Base-by-base conservation (phyloP, 2,113 vertebrate genomes). In the Passerina amoena region DNA sequence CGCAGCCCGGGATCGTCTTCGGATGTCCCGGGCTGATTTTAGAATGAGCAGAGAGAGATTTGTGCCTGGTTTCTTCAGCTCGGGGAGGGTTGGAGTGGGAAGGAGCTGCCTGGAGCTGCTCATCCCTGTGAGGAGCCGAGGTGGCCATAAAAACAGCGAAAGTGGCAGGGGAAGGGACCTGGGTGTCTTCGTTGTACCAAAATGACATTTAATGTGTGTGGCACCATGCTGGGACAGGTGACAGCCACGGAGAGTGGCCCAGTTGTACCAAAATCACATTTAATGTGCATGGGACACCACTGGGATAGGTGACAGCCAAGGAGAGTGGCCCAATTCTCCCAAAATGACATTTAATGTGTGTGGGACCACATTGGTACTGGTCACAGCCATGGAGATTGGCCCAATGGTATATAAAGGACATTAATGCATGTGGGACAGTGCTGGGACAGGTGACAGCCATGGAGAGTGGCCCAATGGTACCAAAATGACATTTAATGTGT, bases 231-330 rank as follows among this genome's bases (percentile, higher is more conserved):
- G 24, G 48, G 25, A 15, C 48, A 50, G 25, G 48, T 50, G 48
- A 50, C 25, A 50, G 11, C 37, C 59, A 30, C 2, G 9, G 18
- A 63, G 19, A 64, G 19, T 5, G 28, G 28, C 38, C 28, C 38
- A 3, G 6, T 23, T 1, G 6, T 8, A 5, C 20, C 1, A 2
- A 33, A 30, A 70, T 42, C 33, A 19, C 10, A 4, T 44, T 44
- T 13, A 5, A 31, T 0, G 2, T 0, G 8, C 5, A 14, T 13
- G 31, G 40, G 17, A 7, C 28, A 6, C 19, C 6, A 1, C 13
- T 25, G 30, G 22, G n/a, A 47, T 8, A 5, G 30, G 24, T 15
- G 2, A 44, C 20, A 65, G 40, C 30, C 61, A 30, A 1, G 14
- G 14, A 44, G 14, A 31, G 38, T 30, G 27, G 27, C 28, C 9